Conservation (phyloP, 2,113 vertebrate species). For the Symphodus melops region DNA sequence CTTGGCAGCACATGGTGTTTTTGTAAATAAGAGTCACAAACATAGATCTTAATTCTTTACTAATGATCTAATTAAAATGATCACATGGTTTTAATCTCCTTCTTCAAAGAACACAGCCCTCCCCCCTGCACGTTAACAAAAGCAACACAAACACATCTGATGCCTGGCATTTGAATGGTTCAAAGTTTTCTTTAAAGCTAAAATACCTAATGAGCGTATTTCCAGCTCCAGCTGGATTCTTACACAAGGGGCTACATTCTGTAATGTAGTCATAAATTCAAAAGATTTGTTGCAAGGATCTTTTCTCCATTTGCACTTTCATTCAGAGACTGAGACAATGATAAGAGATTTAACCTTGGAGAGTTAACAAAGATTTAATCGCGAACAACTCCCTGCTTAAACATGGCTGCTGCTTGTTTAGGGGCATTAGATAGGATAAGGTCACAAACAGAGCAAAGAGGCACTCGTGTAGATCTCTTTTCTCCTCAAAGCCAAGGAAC, state of each 20-base stretch:
- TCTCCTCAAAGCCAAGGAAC: slow-evolving; percentile 48
- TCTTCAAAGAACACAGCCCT: slow-evolving; percentile 75
- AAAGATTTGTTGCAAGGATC: slow-evolving; percentile 64
- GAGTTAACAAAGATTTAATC: slow-evolving; percentile 66
- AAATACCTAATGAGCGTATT: slow-evolving; percentile 73
- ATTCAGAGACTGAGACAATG: slow-evolving; percentile 27
- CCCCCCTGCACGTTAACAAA: slow-evolving; percentile 57
- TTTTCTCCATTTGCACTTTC: slow-evolving; percentile 11
- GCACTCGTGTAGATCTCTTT: slow-evolving; percentile 61
- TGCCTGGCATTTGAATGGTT: slow-evolving; percentile 63
- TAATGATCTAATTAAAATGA: slow-evolving; percentile 85
- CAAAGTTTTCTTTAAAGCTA: slow-evolving; percentile 70
- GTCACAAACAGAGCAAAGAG: slow-evolving; percentile 71
- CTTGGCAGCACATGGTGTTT: slow-evolving; percentile 71
- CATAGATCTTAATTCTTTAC: slow-evolving; percentile 80
- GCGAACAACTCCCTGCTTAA: slow-evolving; percentile 53
- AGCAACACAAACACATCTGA: slow-evolving; percentile 68
- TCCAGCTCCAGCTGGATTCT: slow-evolving; percentile 70
- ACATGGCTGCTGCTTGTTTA: slow-evolving; percentile 74
- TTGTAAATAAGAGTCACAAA: slow-evolving; percentile 81
- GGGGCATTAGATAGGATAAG: slow-evolving; percentile 75
- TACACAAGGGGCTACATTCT: slow-evolving; percentile 62
- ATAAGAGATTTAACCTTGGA: slow-evolving; percentile 53
- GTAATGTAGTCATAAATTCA: slow-evolving; percentile 66
- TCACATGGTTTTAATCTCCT: slow-evolving; percentile 82